Evolutionary conservation across 2,113 vertebrate species (phyloP).

Genomic region (Dinomys branickii): DNA sequence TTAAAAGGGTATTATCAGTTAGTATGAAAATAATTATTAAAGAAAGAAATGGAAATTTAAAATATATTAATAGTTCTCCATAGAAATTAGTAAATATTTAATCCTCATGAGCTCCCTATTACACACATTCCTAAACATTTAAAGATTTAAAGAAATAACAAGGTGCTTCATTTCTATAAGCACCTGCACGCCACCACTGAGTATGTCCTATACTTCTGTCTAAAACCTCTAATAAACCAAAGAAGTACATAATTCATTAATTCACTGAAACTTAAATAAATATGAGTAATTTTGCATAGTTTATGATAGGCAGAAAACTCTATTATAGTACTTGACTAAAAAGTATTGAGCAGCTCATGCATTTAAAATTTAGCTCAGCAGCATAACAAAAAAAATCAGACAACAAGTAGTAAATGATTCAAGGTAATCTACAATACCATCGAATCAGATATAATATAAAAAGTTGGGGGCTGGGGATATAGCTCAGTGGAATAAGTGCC

Average conservation of each 20-base stretch:
- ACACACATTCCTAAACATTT: background rate
- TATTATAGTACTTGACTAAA: constrained; percentile 27
- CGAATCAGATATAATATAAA: constrained; percentile 42
- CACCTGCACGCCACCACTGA: background rate
- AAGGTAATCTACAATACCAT: constrained; percentile 2
- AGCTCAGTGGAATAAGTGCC: too few species aligned
- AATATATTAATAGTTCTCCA: background rate
- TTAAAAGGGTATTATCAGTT: constrained; percentile 38
- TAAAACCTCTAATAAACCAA: background rate
- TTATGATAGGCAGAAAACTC: constrained; percentile 59
- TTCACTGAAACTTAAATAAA: constrained; percentile 30
- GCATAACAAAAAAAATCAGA: constrained; percentile 15
- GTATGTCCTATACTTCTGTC: background rate
- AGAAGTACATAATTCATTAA: background rate
- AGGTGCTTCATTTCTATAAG: background rate
- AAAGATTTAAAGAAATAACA: constrained; percentile 23
- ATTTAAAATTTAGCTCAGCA: constrained; percentile 52
- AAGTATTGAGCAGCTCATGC: background rate
- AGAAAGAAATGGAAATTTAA: constrained; percentile 51
- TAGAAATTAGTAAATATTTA: constrained; percentile 43
- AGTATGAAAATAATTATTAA: constrained; percentile 34
- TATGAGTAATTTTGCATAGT: constrained; percentile 48
- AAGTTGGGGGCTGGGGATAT: too few species aligned
- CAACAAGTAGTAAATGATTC: constrained; percentile 27
- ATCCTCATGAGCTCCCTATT: background rate